A percentile compares a stretch with the other conserved stretches of the same genome.
These are phyloP conservation scores for Drosophila oshimai DNA, from an alignment of 1,140 invertebrate genomes.

Conservation along the genomic window DNA sequence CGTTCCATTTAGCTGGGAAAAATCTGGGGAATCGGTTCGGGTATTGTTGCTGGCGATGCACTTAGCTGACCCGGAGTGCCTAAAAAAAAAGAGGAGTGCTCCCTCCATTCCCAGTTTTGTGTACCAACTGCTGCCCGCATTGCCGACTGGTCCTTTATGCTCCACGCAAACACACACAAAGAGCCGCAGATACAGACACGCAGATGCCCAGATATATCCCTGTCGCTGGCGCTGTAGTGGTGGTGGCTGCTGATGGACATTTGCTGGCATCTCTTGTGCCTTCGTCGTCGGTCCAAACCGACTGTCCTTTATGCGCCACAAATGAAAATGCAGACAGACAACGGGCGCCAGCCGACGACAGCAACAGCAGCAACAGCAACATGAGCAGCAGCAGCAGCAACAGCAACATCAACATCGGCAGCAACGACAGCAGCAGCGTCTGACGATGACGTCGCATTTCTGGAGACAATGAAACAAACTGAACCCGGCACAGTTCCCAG, in stretches of 20 bases:
- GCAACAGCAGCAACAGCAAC: slow-evolving; percentile 12
- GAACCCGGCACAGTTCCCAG: slow-evolving; percentile 58
- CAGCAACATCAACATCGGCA: slow-evolving; percentile 3
- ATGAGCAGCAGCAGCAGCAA: slow-evolving; percentile 1
- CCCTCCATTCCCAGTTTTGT: slow-evolving; percentile 4
- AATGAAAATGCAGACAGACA: slow-evolving; percentile 80
- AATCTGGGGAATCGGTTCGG: slow-evolving; percentile 1
- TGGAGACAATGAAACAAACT: slow-evolving; percentile 71
- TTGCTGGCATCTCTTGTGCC: slow-evolving; percentile 74
- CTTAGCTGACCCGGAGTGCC: slow-evolving; percentile 67
- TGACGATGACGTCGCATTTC: slow-evolving; percentile 78
- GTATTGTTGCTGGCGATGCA: slow-evolving; percentile 44
- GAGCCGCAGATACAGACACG: slow-evolving; percentile 3
- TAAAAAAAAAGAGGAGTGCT: slow-evolving; percentile 7
- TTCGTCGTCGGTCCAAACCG: slow-evolving; percentile 36
- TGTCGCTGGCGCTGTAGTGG: slow-evolving; percentile 45
- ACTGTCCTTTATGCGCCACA: slow-evolving; percentile 72
- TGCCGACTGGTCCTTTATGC: slow-evolving; percentile 50
- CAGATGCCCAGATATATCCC: slow-evolving; percentile 26
- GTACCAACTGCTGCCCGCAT: slow-evolving; percentile 33
- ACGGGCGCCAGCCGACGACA: slow-evolving; percentile 66
- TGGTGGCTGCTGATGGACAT: slow-evolving; percentile 62
- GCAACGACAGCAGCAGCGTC: slow-evolving; percentile 44
- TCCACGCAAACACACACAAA: slow-evolving; percentile 15
- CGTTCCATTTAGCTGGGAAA: slow-evolving; percentile 22